Base-by-base conservation (phyloP, 2,888 invertebrate genomes). In the Hirtodrosophila confusa region DNA sequence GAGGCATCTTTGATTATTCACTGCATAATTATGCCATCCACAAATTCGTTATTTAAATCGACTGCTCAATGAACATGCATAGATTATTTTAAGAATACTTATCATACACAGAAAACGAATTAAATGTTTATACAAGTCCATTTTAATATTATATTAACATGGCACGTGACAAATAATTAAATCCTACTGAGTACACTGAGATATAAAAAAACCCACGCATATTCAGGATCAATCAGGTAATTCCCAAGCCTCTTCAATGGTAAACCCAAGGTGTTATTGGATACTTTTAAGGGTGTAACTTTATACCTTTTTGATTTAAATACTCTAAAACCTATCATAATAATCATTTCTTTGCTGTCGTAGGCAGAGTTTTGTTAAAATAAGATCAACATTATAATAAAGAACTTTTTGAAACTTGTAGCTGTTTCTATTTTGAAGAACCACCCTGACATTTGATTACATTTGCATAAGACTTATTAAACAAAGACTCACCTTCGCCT, bases 1-100 rank as follows among this genome's bases (percentile, higher is more conserved):
- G 50, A 48, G 44, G 44, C 63, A 33, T 47, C 48, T 74, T 62
- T 69, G 62, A 65, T 70, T 78, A 78, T 78, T 78, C 74, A 76
- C 67, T 58, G 65, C 43, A 63, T 50, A 65, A 53, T 77, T 67
- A 66, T 75, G 57, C 31, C 43, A 44, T 31, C 47, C 5, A 53
- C 55, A 43, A 64, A 64, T 75, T 71, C 12, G 31, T 31, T 31
- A 31, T 53, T 37, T 8, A 31, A 31, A 31, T 31, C 31, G 31
- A 31, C 7, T 31, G 9, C 9, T 6, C 3, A 31, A 8, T 31
- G 31, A 6, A 31, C 31, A 31, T 8, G 7, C 6, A 31, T 6
- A 31, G 7, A 4, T 31, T 31, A 8, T 31, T 31, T 31, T 27
- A 17, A 17, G 17, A 17, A 17, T 17, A 17, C 27, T 2, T 45